Evolutionary conservation across 2,797 vertebrate genomes (phyloP), one percentile per base, ranked within the genome.

Genomic region (Mormyrops attenuatus): DNA sequence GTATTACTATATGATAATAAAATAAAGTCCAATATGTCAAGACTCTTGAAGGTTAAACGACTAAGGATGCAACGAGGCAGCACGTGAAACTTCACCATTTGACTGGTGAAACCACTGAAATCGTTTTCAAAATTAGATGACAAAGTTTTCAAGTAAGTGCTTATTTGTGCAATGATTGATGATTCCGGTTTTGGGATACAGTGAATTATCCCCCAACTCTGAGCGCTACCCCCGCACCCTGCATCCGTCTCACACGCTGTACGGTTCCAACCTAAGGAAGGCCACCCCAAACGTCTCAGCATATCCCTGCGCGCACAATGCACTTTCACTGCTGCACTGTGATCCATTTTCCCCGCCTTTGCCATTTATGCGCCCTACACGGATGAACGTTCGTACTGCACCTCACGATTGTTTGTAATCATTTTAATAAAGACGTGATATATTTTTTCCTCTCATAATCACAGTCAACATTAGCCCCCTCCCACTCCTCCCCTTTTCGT

Each of bases 221-320:
- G 2, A 44, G n/a, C 47, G 9, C n/a, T 49, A 84, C 22, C 47
- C 44, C 8, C 82, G 22, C 15, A 20, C 47, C 7, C 41, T 20
- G 80, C 91, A 89, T 91, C 88, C 89, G 82, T 34, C 89, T 90
- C 91, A 52, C 88, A 90, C 91, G 91, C 93, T 91, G 93, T 89
- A 90, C 91, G 94, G 94, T 95, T 95, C 93, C 93, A 91, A 87
- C 92, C 92, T 93, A 94, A 95, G 94, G 92, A 94, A 94, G 92
- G 88, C 91, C 91, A 91, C 91, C 82, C 85, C 60, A 82, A 49
- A 88, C 82, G 90, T 90, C 90, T 87, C 69, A 77, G 57, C 85
- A 50, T 91, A 92, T 92, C 88, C 89, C 57, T 93, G 90, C 93
- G 93, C 93, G 90, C 89, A 90, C 69, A 57, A 89, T 80, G 90